phyloP scores from a whole-genome alignment of 2,113 vertebrate genomes.

The Motacilla alba region DNA sequence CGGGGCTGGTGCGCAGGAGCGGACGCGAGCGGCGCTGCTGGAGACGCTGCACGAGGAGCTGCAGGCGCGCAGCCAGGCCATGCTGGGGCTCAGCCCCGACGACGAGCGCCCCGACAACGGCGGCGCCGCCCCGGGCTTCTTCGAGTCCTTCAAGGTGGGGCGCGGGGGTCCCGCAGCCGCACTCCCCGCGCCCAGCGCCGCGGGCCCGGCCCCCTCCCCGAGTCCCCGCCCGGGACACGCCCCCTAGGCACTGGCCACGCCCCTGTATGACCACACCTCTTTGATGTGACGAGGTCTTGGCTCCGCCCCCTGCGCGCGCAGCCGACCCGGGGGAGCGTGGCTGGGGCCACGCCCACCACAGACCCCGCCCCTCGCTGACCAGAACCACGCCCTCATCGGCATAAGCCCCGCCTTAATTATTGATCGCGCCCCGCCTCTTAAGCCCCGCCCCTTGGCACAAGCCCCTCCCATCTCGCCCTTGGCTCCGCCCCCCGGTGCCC shows the following conservation, averaged over 20 bases:
- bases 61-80: neutral
- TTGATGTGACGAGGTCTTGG: neutral
- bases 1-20: neutral
- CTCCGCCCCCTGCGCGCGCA: too few species aligned
- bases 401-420: neutral
- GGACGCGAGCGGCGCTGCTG: neutral
- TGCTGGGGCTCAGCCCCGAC: neutral
- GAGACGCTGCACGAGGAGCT: neutral
- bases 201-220: too few species aligned
- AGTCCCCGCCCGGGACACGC: neutral
- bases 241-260: neutral
- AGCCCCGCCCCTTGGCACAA: neutral
- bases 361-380: neutral
- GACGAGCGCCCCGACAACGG: neutral
- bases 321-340: too few species aligned
- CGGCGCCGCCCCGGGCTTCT: neutral
- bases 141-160: neutral
- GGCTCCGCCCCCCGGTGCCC: too few species aligned
- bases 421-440: fast-evolving
- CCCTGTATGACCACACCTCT: too few species aligned
- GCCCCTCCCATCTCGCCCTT: neutral
- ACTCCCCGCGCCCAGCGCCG: neutral
- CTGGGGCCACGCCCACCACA: neutral
- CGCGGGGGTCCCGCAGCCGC: too few species aligned
- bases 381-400: fast-evolving